A percentile compares a stretch with the other conserved stretches of the same genome.
These are phyloP conservation scores for Lithobates pipiens DNA, from an alignment of 2,797 vertebrate species.

Conservation along the genomic window DNA sequence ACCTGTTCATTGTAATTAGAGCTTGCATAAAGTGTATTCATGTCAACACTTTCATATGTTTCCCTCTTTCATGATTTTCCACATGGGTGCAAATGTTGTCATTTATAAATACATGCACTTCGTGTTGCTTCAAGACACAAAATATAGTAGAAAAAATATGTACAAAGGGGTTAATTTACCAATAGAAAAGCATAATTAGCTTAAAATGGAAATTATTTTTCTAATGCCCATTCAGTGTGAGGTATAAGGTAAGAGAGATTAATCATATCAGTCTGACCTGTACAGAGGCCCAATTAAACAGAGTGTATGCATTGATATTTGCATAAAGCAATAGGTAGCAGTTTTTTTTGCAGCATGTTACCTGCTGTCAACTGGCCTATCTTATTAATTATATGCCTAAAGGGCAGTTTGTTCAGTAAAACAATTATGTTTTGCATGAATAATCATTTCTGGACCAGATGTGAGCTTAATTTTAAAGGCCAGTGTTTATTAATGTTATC, in stretches of 20 bases:
- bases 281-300: neutral
- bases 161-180: neutral
- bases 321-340: constrained; percentile 6
- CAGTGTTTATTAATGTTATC: neutral
- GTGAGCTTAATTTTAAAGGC: neutral
- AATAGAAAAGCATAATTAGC: neutral
- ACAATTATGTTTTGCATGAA: constrained; percentile 30
- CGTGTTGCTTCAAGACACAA: neutral
- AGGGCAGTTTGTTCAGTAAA: constrained; percentile 33
- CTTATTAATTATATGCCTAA: constrained; percentile 32
- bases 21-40: too few species aligned
- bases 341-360: constrained; percentile 5
- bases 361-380: constrained; percentile 22
- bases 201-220: neutral
- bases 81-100: neutral
- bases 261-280: constrained; percentile 1
- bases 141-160: neutral
- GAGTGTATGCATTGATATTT: constrained; percentile 13
- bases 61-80: neutral
- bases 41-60: neutral
- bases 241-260: neutral
- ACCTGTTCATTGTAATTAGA: too few species aligned
- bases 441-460: constrained; percentile 17
- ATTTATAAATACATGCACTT: neutral
- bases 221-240: neutral